Evolutionary conservation across 2,888 invertebrate genomes (phyloP).

Genomic region (Pyrocoelia pectoralis): DNA sequence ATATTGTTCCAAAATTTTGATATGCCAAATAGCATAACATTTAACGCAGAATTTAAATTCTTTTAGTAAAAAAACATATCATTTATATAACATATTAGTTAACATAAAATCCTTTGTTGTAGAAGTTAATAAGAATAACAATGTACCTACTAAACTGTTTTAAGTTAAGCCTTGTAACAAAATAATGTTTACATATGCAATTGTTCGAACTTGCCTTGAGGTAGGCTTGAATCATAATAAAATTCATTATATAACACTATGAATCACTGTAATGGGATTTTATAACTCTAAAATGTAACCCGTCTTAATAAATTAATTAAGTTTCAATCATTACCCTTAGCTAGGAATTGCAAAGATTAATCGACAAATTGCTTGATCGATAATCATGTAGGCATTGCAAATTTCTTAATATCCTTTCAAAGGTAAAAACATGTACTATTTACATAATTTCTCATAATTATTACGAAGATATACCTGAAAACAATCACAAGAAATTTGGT

Average conservation of each 20-base stretch:
- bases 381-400: too few species aligned
- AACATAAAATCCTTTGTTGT: not conserved
- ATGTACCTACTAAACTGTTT: constrained; percentile 7
- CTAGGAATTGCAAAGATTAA: too few species aligned
- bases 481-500: not conserved
- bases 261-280: not conserved
- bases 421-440: constrained; percentile 3
- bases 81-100: not conserved
- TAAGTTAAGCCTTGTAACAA: constrained; percentile 8
- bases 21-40: too few species aligned
- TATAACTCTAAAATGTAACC: too few species aligned
- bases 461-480: constrained; percentile 6
- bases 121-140: not conserved
- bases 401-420: not conserved
- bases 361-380: too few species aligned
- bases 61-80: too few species aligned
- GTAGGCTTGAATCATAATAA: not conserved
- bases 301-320: too few species aligned
- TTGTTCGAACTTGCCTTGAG: constrained; percentile 6
- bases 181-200: constrained; percentile 10
- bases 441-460: constrained; percentile 5
- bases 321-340: too few species aligned
- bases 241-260: not conserved
- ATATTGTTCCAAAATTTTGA: too few species aligned
- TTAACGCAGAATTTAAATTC: too few species aligned